Conservation (phyloP, 2,113 vertebrate genomes). For the Plectropomus leopardus region DNA sequence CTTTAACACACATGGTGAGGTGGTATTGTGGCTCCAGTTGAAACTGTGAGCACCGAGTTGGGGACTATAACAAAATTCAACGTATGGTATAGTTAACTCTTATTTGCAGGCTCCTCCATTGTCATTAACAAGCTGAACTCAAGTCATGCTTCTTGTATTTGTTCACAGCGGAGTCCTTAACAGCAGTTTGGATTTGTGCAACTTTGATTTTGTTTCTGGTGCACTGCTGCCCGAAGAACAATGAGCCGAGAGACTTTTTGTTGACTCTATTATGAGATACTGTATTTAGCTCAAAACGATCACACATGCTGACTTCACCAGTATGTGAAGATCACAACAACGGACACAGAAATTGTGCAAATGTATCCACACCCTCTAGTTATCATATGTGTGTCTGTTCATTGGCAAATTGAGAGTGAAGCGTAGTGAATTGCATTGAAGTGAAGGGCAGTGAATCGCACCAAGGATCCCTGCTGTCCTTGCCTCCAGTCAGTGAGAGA, state of each 20-base stretch:
- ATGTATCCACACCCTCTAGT: constrained; percentile 5
- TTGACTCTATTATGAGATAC: background rate
- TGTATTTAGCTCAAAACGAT: background rate
- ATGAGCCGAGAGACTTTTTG: background rate
- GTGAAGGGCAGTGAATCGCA: constrained; percentile 48
- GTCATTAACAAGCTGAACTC: constrained; percentile 19
- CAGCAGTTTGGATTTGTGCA: background rate
- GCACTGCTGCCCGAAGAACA: background rate
- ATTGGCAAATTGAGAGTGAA: constrained; percentile 43
- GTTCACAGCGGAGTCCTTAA: constrained; percentile 19
- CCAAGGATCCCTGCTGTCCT: constrained; percentile 54
- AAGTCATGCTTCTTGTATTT: constrained; percentile 4
- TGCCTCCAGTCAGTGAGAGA: constrained; percentile 55
- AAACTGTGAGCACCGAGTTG: background rate
- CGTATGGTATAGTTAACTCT: background rate
- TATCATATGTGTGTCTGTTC: constrained; percentile 28
- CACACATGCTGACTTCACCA: background rate
- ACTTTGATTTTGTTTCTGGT: background rate
- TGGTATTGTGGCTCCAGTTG: background rate
- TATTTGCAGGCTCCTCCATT: constrained; percentile 10
- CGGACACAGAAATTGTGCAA: constrained; percentile 14
- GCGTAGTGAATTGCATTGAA: constrained; percentile 17
- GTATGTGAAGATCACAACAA: constrained; percentile 5
- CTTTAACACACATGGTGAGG: too few relatives aligned
- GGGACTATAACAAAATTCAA: background rate